Conservation (phyloP, 2,888 invertebrate genomes). For the Drosophila crucigera region DNA sequence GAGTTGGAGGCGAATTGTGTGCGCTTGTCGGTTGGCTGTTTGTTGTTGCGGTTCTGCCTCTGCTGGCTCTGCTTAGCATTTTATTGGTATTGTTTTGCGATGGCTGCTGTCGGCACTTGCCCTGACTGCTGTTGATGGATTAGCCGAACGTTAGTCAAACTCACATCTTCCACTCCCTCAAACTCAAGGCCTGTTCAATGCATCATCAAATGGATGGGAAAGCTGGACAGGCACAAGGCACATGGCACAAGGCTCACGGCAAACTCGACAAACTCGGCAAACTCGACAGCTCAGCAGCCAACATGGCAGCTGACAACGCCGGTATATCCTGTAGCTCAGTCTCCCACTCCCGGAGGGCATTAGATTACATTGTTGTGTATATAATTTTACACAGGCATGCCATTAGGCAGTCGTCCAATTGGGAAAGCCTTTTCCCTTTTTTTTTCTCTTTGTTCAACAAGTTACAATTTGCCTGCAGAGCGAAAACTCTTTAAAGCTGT, state of each 20-base stretch:
- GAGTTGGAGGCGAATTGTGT: constrained; percentile 22
- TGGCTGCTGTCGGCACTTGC: constrained; percentile 41
- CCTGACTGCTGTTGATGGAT: constrained; percentile 68
- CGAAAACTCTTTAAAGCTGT: constrained; percentile 5
- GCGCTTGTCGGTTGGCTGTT: constrained; percentile 13
- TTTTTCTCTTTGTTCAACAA: constrained; percentile 27
- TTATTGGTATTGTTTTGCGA: constrained; percentile 65
- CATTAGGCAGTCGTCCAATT: constrained; percentile 33
- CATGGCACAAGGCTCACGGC: constrained; percentile 15
- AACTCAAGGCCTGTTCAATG: constrained; percentile 28
- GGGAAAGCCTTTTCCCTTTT: constrained; percentile 19
- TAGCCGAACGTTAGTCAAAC: constrained; percentile 51
- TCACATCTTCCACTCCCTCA: not conserved
- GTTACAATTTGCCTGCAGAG: constrained; percentile 18
- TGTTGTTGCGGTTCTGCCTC: constrained; percentile 19
- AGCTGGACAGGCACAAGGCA: constrained; percentile 31
- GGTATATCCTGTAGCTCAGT: not conserved
- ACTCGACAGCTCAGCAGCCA: constrained; percentile 12
- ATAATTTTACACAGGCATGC: constrained; percentile 17
- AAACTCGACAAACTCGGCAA: constrained; percentile 8
- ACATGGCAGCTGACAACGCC: constrained; percentile 29
- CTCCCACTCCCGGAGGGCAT: constrained; percentile 30
- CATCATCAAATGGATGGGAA: constrained; percentile 49
- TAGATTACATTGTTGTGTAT: constrained; percentile 46
- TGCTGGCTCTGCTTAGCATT: constrained; percentile 43